Evolutionary conservation across 2,888 invertebrate species (phyloP), one percentile per base, ranked within the genome.

Genomic region (Hyles lineata): DNA sequence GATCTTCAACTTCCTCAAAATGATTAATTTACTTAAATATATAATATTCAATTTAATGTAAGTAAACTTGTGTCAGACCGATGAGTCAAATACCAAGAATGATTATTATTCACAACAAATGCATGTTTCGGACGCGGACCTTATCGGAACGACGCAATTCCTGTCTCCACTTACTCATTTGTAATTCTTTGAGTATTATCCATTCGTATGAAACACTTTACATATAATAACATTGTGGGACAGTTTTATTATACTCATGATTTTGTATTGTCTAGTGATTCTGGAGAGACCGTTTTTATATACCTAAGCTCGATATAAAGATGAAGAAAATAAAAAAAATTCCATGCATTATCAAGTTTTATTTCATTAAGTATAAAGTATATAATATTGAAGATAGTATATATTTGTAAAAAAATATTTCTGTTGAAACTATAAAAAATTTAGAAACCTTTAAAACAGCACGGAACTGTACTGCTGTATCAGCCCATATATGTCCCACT

Each of bases 21-120:
- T 43, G 2, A 43, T 43, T 43, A 15, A 15, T 43, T 11, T 43
- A 43, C 43, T 43, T 43, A 43, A 43, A 43, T 43, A 43, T 43
- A 43, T 15, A 15, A 2, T 43, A 3, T 43, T 11, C 43, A 43
- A 43, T 11, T 43, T 43, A 23, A 60, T 25, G 25, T 60, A 59
- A 59, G 59, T 60, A 29, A 60, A 25, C 17, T 25, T 23, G 43
- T 25, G 17, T 63, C 43, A 63, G 32, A 55, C 55, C 43, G 50
- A 67, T 67, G 67, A 67, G 21, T 67, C 67, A 67, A 23, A 67
- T 67, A 67, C 67, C 23, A 8, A 67, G 50, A 67, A 67, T 55
- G 55, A 67, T 67, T 67, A 67, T 67, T 67, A 67, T 67, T 67
- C 67, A 67, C 43, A 63, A 67, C 50, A 67, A 50, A 67, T 15